phyloP scores from a whole-genome alignment of 1,140 invertebrate species.

The Pseudomyrmex cubaensis region DNA sequence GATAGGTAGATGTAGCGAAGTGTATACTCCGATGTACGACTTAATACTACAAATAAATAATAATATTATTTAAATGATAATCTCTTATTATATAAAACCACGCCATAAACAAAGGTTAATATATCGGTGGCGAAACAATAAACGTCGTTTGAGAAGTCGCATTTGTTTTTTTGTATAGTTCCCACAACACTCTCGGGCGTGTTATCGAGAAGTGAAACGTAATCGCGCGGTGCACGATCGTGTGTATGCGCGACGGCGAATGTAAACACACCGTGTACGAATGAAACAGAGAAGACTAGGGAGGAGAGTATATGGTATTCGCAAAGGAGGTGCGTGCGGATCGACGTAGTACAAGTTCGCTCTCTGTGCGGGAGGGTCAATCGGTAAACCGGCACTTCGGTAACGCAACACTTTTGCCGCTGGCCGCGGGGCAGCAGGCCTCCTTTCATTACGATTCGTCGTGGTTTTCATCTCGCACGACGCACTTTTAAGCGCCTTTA shows the following conservation, averaged over 20 bases:
- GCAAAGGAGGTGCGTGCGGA: background rate
- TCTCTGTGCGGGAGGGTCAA: slow-evolving; percentile 69
- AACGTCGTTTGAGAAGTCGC: background rate
- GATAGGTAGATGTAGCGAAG: too few relatives aligned
- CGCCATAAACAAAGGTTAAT: background rate
- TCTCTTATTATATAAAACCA: background rate
- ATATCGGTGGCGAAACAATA: slow-evolving; percentile 21
- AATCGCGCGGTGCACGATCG: slow-evolving; percentile 22
- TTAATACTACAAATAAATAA: too few relatives aligned
- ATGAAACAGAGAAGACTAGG: background rate
- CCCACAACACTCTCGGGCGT: background rate
- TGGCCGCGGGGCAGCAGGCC: slow-evolving; percentile 63
- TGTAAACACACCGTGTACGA: slow-evolving; percentile 35
- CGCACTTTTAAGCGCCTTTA: slow-evolving; percentile 64
- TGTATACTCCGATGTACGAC: too few relatives aligned
- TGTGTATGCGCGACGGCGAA: slow-evolving; percentile 12
- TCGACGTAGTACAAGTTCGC: background rate
- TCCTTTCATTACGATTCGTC: slow-evolving; percentile 78
- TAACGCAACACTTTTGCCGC: slow-evolving; percentile 62
- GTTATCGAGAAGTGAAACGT: slow-evolving; percentile 50
- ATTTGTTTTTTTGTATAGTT: slow-evolving; percentile 46
- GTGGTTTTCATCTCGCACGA: slow-evolving; percentile 74
- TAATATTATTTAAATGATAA: background rate
- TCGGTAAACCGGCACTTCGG: slow-evolving; percentile 72
- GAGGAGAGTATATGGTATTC: background rate